Evolutionary conservation across 2,888 invertebrate genomes (phyloP), one percentile per base, ranked within the genome.

Genomic region (Dioctria linearis): DNA sequence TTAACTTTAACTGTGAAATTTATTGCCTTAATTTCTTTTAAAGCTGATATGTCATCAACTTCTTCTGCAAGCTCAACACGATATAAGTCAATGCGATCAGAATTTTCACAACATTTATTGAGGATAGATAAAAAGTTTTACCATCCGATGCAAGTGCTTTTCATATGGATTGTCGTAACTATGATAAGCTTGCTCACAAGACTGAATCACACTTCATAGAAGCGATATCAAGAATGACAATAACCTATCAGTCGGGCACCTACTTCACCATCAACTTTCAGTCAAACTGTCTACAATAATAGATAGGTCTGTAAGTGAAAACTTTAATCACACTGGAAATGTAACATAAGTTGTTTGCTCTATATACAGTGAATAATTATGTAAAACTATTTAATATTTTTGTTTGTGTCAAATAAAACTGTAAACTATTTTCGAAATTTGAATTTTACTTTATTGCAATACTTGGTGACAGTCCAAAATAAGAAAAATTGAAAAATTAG

Each of bases 141-240:
- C 43, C 59, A 25, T 25, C 13, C 6, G 8, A 8, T 63, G 13
- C 39, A 37, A 37, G 39, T 13, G 49, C 11, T 76, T 37, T 63
- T 76, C 63, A 76, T 63, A 63, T 76, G 43, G 37, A 49, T 63
- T 37, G 49, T 49, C 11, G 25, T 46, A 73, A 73, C 73, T 59
- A 9, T 75, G 73, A 59, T 25, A 75, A 75, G 59, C 42, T 76
- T 63, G 61, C 63, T 61, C 11, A 76, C 63, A 76, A 76, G 76
- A 63, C 76, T 76, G 76, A 76, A 59, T 39, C 61, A 63, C 3
- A 46, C 49, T 76, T 76, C 76, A 49, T 76, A 76, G 76, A 76
- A 63, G 49, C 9, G 39, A 40, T 42, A 40, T 63, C 39, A 76
- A 63, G 39, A 37, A 63, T 39, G 76, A 63, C 76, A 76, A 76